These are phyloP conservation scores for Microcaecilia unicolor DNA, from an alignment of 2,797 vertebrate genomes.

Conservation along the genomic window DNA sequence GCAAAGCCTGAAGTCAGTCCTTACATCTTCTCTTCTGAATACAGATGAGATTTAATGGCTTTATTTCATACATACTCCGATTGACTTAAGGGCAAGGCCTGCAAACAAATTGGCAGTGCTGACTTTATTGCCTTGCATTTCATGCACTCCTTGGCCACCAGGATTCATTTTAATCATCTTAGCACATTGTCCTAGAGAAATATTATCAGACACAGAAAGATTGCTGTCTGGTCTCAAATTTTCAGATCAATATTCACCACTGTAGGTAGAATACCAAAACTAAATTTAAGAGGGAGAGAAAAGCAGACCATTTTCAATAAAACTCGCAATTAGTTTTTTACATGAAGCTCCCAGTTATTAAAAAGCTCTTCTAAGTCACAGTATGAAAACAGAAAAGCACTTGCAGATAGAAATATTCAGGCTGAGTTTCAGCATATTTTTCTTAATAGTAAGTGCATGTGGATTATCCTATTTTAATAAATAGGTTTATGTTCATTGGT, in stretches of 20 bases:
- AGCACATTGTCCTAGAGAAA: slow-evolving; percentile 21
- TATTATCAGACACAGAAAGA: slow-evolving; percentile 11
- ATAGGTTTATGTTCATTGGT: too few relatives aligned
- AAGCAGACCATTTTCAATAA: slow-evolving; percentile 3
- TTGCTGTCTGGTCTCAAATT: slow-evolving; percentile 1
- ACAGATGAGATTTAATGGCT: slow-evolving; percentile 17
- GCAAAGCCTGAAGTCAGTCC: slow-evolving; percentile 13
- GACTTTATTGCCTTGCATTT: slow-evolving; percentile 18
- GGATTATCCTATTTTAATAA: too few relatives aligned
- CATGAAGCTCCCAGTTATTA: too few relatives aligned
- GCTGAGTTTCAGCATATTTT: too few relatives aligned
- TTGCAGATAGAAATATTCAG: too few relatives aligned
- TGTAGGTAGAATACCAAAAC: slow-evolving; percentile 3
- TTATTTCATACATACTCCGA: slow-evolving; percentile 20
- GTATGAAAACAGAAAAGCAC: too few relatives aligned
- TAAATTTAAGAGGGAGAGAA: slow-evolving; percentile 12
- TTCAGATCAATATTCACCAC: slow-evolving; percentile 19
- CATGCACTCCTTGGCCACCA: slow-evolving; percentile 7
- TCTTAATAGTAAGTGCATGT: too few relatives aligned
- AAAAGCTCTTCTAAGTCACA: too few relatives aligned
- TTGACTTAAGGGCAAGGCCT: slow-evolving; percentile 17
- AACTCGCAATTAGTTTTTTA: slow-evolving; percentile 10
- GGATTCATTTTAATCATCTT: slow-evolving; percentile 24
- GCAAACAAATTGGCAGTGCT: slow-evolving; percentile 19
- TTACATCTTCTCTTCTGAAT: slow-evolving; percentile 17